Conservation (phyloP, 2,888 invertebrate genomes). For the Hirtodrosophila trivittata region DNA sequence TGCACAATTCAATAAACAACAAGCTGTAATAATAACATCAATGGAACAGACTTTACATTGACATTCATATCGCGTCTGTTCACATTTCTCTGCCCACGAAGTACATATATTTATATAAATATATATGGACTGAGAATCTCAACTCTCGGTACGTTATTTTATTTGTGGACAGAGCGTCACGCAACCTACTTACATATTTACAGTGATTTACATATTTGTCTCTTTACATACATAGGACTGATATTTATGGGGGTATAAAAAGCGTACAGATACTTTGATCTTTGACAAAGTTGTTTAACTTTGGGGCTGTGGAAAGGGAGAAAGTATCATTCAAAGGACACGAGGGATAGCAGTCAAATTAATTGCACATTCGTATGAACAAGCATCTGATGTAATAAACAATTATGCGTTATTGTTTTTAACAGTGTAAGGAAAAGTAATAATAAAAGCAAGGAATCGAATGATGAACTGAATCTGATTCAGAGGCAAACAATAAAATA, state of each 20-base stretch:
- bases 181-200: constrained; percentile 1
- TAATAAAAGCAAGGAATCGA: not conserved
- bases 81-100: constrained; percentile 26
- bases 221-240: not conserved
- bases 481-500: not conserved
- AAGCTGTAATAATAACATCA: constrained; percentile 22
- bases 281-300: constrained; percentile 40
- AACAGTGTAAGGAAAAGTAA: constrained; percentile 8
- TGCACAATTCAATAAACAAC: constrained; percentile 35
- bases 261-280: constrained; percentile 41
- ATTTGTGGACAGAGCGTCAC: constrained; percentile 2
- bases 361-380: constrained; percentile 23
- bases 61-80: constrained; percentile 48
- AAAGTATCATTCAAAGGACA: not conserved
- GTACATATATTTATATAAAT: not conserved
- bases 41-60: constrained; percentile 46
- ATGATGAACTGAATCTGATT: constrained; percentile 2
- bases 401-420: constrained; percentile 31
- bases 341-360: constrained; percentile 34
- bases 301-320: too few species aligned
- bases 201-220: not conserved
- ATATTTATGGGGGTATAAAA: too few species aligned
- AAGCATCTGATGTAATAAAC: constrained; percentile 11
- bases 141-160: constrained; percentile 4
- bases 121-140: not conserved